Evolutionary conservation across 1,140 invertebrate species (phyloP).

Genomic region (Oryctes rhinoceros): DNA sequence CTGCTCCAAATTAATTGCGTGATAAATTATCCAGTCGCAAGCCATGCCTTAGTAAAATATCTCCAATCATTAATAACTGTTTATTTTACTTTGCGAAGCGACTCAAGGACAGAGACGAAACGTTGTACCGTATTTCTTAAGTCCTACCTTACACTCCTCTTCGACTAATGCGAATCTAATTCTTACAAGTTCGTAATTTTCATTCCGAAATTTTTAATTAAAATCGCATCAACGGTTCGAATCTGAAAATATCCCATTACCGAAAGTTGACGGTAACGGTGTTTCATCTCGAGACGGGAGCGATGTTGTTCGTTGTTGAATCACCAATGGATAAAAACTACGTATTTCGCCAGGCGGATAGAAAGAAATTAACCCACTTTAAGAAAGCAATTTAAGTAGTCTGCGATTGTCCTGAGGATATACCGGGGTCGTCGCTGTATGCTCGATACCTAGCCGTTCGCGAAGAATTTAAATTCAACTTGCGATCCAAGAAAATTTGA

Average conservation of each 20-base stretch:
- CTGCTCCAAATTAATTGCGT: too few relatives aligned
- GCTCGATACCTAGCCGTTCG: background rate
- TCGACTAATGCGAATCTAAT: too few relatives aligned
- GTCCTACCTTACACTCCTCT: too few relatives aligned
- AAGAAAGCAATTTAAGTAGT: background rate
- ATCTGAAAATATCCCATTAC: background rate
- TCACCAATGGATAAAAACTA: background rate
- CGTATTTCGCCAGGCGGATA: background rate
- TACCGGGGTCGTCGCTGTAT: background rate
- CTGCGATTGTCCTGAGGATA: background rate
- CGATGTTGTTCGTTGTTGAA: background rate
- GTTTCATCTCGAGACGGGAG: background rate
- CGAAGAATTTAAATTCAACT: slow-evolving; percentile 20
- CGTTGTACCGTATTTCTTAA: too few relatives aligned
- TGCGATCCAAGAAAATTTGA: background rate
- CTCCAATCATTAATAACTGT: too few relatives aligned
- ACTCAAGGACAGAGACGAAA: too few relatives aligned
- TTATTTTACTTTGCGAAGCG: too few relatives aligned
- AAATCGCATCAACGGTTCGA: background rate
- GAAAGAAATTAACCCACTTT: background rate
- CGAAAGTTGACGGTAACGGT: background rate
- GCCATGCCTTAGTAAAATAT: too few relatives aligned
- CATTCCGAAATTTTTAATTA: background rate
- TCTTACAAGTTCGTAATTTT: too few relatives aligned
- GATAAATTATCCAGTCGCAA: too few relatives aligned